Evolutionary conservation across 2,113 vertebrate genomes (phyloP).

Genomic region (Apodemus sylvaticus): DNA sequence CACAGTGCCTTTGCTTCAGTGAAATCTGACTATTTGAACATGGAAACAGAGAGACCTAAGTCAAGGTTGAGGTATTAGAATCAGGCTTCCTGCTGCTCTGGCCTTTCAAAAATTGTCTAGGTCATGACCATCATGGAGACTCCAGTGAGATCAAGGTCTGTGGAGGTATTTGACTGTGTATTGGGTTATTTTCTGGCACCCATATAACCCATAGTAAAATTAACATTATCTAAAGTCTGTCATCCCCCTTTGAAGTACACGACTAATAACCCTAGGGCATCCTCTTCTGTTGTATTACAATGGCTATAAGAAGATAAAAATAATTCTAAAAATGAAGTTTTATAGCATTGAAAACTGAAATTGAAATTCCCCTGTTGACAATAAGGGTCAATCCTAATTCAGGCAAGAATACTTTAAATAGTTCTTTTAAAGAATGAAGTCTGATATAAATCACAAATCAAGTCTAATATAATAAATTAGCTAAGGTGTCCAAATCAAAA

Average conservation of each 20-base stretch:
- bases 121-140: background rate
- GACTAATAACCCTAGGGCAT: background rate
- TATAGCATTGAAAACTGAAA: background rate
- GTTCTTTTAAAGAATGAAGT: background rate
- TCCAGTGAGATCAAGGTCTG: background rate
- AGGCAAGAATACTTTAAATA: slow-evolving; percentile 25
- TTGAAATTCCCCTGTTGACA: slow-evolving; percentile 19
- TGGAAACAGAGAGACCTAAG: background rate
- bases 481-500: slow-evolving; percentile 47
- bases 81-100: background rate
- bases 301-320: background rate
- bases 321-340: background rate
- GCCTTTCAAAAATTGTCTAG: background rate
- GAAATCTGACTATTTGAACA: background rate
- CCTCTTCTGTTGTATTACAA: background rate
- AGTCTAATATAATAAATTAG: slow-evolving; percentile 59
- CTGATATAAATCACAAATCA: slow-evolving; percentile 54
- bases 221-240: background rate
- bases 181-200: background rate
- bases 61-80: background rate
- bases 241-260: slow-evolving; percentile 1
- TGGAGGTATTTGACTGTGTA: background rate
- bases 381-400: background rate
- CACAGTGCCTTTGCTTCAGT: accelerated
- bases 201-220: background rate